Base-by-base conservation (phyloP, 2,888 invertebrate genomes). In the Syrphus vitripennis region DNA sequence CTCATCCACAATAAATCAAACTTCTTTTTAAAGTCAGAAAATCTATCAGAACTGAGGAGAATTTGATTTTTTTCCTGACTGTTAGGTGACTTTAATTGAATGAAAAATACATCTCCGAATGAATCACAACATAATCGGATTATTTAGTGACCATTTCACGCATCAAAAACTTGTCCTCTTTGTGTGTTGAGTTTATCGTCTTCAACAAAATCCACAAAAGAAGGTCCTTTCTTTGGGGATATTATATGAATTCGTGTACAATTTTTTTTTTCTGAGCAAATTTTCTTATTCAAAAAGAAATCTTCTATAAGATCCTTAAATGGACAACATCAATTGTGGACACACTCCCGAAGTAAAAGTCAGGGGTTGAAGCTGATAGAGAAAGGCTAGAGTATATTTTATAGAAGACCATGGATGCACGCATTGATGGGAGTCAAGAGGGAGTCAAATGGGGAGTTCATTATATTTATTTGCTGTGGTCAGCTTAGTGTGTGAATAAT, bases 81-180 rank as follows among this genome's bases (percentile, higher is more conserved):
- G 31, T 50, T 70, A 57, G 45, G 45, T 86, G 77, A 81, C 77
- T 86, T 81, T 86, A 86, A 81, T 86, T 81, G 81, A 86, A 86
- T 81, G n/a, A 69, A 37, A 16, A 45, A 45, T 31, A 65, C 26
- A 31, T 65, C 45, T 78, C 40, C 76, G 76, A 84, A 72, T 77
- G 81, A 80, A 76, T 90, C 89, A 88, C 87, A 89, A 88, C 87
- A 89, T 91, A 91, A 91, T 90, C 92, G 90, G 91, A 91, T 91
- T 91, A 91, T 86, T 89, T 88, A 88, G 89, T 90, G 89, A 89
- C 89, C 89, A 90, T 91, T 91, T 91, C 88, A 91, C 89, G 91
- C 91, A 89, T 90, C 91, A 90, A 87, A 69, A 83, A 87, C 29
- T 53, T 80, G 71, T 79, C 70, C 80, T 70, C 80, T 83, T 78